Base-by-base conservation (phyloP, 1,140 invertebrate species). In the Papilio machaon region DNA sequence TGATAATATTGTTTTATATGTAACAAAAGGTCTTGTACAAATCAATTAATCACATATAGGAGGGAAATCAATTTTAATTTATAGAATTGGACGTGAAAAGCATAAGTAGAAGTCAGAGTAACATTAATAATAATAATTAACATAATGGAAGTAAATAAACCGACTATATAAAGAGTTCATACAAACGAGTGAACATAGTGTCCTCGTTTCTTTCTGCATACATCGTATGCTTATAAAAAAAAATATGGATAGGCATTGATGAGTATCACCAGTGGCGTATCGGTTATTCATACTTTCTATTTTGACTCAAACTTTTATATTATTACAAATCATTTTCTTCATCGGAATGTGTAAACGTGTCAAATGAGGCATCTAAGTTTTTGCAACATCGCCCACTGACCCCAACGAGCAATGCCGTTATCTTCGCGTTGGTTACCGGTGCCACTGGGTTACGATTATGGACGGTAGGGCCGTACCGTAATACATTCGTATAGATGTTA, bases 321-420 rank as follows among this genome's bases (percentile, higher is more conserved):
- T 60, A 30, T 77, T 10, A 58, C 35, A 38, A 23, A 15, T 77
- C 49, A 54, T 77, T 13, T 77, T 11, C 64, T 38, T 35, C 13
- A 5, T 30, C 30, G 30, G 35, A 58, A n/a, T 4, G 19, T 60
- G 58, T 60, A 23, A 11, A 70, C 30, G 30, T 70, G 30, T 35
- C 64, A 70, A 70, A 23, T 35, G 64, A 70, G 11, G 64, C 30
- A 30, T 35, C 30, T 5, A 19, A 38, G 52, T 78, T 78, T 78
- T 78, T 76, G 74, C 74, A 67, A 67, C 23, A 76, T 76, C 74
- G 47, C 74, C 43, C 74, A 76, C 43, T 76, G 46, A 76, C 74
- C 46, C 13, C 74, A 19, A 49, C 23, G 46, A 30, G 11, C 47
- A 19, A 47, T 76, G 23, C 74, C 47, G 74, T 76, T 76, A 76